Conservation (phyloP, 2,113 vertebrate species). For the Candoia aspera region DNA sequence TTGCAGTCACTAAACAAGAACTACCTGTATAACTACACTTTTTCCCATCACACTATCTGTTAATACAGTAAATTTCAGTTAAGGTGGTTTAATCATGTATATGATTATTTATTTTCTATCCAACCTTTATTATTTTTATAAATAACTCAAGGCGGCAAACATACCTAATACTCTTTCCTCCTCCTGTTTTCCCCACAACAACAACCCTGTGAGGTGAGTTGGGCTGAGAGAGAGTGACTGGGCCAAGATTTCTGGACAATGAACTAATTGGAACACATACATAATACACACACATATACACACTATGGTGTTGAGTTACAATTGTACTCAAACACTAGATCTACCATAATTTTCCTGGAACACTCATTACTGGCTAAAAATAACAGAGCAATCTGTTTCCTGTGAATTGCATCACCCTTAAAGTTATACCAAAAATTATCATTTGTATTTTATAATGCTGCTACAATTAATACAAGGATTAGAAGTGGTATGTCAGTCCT, state of each 20-base stretch:
- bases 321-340: slow-evolving; percentile 14
- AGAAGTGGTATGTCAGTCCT: too few species aligned
- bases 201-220: too few species aligned
- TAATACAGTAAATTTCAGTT: background rate
- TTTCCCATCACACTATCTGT: background rate
- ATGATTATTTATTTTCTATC: too few species aligned
- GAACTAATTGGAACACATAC: background rate
- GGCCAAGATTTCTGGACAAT: background rate
- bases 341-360: slow-evolving; percentile 50
- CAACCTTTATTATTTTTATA: too few species aligned
- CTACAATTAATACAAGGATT: too few species aligned
- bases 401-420: slow-evolving; percentile 12
- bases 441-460: too few species aligned
- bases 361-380: slow-evolving; percentile 46
- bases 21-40: background rate
- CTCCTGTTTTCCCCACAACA: too few species aligned
- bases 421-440: too few species aligned
- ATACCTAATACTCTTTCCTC: too few species aligned
- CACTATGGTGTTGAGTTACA: slow-evolving; percentile 49
- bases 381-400: slow-evolving; percentile 50
- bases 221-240: too few species aligned
- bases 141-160: too few species aligned
- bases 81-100: background rate
- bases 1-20: too few species aligned
- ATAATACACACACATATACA: slow-evolving; percentile 2